Conservation (phyloP, 2,797 vertebrate genomes). For the Thaleichthys pacificus region DNA sequence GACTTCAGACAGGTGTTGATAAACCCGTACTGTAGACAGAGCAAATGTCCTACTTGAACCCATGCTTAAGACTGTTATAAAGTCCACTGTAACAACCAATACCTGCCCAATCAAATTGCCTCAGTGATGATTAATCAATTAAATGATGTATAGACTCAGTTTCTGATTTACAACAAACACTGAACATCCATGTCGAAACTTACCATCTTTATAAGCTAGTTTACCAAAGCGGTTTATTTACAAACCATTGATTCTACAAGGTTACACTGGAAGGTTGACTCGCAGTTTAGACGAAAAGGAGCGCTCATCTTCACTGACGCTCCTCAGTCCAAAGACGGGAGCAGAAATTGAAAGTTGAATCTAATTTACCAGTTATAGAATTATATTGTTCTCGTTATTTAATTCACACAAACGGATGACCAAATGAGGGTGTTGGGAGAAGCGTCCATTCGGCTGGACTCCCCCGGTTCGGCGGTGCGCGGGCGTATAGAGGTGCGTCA, state of each 20-base stretch:
- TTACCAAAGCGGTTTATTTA: no score
- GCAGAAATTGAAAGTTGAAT: no score
- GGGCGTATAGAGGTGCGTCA: neutral
- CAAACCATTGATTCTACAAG: neutral
- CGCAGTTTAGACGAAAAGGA: no score
- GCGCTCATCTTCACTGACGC: no score
- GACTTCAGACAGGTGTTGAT: slow-evolving; percentile 78
- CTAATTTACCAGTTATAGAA: neutral
- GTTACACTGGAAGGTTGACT: neutral
- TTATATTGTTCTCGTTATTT: neutral
- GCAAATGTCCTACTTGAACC: neutral
- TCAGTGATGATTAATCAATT: no score
- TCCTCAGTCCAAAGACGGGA: no score
- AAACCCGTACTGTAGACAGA: slow-evolving; percentile 71
- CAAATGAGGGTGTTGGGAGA: neutral
- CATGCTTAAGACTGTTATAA: no score
- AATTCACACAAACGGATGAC: neutral
- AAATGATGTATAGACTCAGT: no score
- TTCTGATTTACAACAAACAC: no score
- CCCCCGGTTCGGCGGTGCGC: no score
- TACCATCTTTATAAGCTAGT: neutral
- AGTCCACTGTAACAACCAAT: no score
- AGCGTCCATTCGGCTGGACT: neutral
- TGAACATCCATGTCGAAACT: neutral
- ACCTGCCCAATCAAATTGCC: no score